These are phyloP conservation scores for Helicoverpa assulta DNA, from an alignment of 2,888 invertebrate species.

Conservation along the genomic window DNA sequence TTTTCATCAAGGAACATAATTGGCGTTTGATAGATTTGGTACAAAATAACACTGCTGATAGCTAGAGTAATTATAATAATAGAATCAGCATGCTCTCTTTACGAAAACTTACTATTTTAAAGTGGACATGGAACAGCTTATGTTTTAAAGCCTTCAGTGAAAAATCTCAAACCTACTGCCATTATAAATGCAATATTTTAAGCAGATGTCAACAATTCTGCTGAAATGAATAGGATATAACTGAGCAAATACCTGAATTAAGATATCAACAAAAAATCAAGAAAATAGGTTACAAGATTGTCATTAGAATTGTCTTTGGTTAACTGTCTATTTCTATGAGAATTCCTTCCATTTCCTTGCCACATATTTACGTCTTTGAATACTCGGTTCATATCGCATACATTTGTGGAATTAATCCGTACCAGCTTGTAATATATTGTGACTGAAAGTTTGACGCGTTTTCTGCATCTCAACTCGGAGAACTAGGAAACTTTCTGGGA, in stretches of 20 bases:
- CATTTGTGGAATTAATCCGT: neutral
- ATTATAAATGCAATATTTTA: too few relatives aligned
- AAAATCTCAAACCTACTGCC: too few relatives aligned
- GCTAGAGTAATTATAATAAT: neutral
- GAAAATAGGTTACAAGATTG: neutral
- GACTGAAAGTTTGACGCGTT: neutral
- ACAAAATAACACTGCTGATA: neutral
- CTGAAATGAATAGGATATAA: too few relatives aligned
- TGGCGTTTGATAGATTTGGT: neutral
- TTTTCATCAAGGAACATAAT: constrained; percentile 1
- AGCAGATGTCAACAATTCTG: too few relatives aligned
- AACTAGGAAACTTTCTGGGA: neutral
- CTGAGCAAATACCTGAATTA: too few relatives aligned
- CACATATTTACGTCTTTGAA: neutral
- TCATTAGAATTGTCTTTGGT: constrained; percentile 10
- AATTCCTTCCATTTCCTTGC: constrained; percentile 13
- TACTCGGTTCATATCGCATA: neutral
- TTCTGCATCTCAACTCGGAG: neutral
- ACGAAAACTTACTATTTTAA: too few relatives aligned
- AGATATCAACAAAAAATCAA: neutral
- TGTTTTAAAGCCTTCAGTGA: too few relatives aligned
- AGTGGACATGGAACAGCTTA: too few relatives aligned
- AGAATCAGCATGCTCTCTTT: neutral
- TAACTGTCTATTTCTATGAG: constrained; percentile 25
- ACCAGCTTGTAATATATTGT: neutral